phyloP scores from a whole-genome alignment of 2,888 invertebrate species.

The Hofmannophila pseudospretella region DNA sequence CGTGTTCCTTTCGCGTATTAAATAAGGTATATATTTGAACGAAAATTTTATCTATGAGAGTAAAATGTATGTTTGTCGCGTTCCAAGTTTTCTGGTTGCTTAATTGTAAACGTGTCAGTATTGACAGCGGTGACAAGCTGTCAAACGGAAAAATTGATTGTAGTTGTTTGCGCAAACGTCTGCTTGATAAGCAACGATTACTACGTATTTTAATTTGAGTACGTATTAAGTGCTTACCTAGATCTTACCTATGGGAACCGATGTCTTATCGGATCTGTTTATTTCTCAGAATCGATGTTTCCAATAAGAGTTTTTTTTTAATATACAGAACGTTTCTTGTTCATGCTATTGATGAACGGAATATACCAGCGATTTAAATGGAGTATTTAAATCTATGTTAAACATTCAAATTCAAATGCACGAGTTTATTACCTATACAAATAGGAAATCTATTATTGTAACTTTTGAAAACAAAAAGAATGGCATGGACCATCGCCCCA shows the following conservation, averaged over 20 bases:
- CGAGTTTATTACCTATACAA: slow-evolving; percentile 4
- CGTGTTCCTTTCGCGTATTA: slow-evolving; percentile 16
- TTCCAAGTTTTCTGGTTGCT: slow-evolving; percentile 63
- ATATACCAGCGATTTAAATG: neutral
- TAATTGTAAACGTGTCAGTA: slow-evolving; percentile 72
- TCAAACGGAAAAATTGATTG: slow-evolving; percentile 72
- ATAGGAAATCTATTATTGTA: slow-evolving; percentile 20
- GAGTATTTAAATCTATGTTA: neutral
- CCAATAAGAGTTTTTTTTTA: slow-evolving; percentile 7
- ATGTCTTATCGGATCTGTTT: slow-evolving; percentile 32
- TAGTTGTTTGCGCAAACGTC: slow-evolving; percentile 71
- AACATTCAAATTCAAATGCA: slow-evolving; percentile 6
- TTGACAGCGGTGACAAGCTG: slow-evolving; percentile 70
- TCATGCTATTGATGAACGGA: neutral
- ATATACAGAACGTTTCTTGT: slow-evolving; percentile 3
- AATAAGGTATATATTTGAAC: slow-evolving; percentile 38
- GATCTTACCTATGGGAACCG: slow-evolving; percentile 47
- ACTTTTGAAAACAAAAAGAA: slow-evolving; percentile 52
- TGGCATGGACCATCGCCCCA: slow-evolving; percentile 56
- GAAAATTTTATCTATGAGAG: slow-evolving; percentile 21
- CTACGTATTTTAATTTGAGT: slow-evolving; percentile 65
- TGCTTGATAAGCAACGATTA: slow-evolving; percentile 66
- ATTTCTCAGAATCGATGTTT: neutral
- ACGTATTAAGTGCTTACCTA: slow-evolving; percentile 22
- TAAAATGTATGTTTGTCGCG: slow-evolving; percentile 49